A percentile compares a stretch with the other conserved stretches of the same genome.
These are phyloP conservation scores for Mnemiopsis leidyi DNA, from an alignment of 37 sponge, comb jelly and placozoan genomes.

Conservation along the genomic window DNA sequence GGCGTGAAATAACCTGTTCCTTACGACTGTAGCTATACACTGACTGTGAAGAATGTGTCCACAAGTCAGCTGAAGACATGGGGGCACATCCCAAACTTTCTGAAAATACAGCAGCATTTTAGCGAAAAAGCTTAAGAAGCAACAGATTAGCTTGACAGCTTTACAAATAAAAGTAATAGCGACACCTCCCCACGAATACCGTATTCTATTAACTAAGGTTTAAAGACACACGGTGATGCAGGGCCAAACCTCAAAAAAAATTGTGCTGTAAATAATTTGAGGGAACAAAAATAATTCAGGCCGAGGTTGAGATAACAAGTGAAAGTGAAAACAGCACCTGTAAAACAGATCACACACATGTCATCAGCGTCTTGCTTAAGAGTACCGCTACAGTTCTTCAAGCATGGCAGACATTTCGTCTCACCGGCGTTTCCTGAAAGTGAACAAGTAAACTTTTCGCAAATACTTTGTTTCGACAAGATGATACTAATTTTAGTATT, in stretches of 20 bases:
- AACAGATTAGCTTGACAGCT: too few species aligned
- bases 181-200: background rate
- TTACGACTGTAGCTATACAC: conserved; percentile 1
- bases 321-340: conserved; percentile 68
- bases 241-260: too few species aligned
- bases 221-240: conserved; percentile 17
- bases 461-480: too few species aligned
- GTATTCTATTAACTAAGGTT: background rate
- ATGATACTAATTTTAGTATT: too few species aligned
- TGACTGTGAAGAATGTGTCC: conserved; percentile 88
- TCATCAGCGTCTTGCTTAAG: conserved; percentile 96
- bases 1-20: background rate
- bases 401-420: conserved; percentile 83
- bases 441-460: too few species aligned
- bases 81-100: conserved; percentile 49
- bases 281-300: too few species aligned
- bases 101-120: too few species aligned
- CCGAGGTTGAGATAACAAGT: background rate
- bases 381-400: conserved; percentile 77
- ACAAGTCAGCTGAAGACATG: conserved; percentile 80
- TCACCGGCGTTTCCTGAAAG: conserved; percentile 70
- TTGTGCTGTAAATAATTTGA: too few species aligned
- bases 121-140: too few species aligned
- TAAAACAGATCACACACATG: conserved; percentile 99
- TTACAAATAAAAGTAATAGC: too few species aligned